Evolutionary conservation across 1,140 invertebrate genomes (phyloP).

Genomic region (Pseudomyrmex pallidus): DNA sequence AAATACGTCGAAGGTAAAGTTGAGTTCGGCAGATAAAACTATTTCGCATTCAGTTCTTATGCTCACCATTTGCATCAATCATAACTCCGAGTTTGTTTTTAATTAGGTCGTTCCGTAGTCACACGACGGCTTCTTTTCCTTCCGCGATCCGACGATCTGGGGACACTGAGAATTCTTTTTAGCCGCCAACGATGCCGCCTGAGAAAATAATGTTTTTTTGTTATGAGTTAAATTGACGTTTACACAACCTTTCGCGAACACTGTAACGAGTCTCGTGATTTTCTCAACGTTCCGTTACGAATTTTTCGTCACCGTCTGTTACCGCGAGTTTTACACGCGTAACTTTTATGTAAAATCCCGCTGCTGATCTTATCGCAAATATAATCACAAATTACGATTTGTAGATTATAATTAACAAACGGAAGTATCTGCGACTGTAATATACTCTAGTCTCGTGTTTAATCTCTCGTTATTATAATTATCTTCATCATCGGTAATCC

Average conservation of each 20-base stretch:
- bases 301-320: not conserved
- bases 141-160: not conserved
- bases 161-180: not conserved
- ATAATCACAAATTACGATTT: too few species aligned
- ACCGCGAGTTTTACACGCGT: too few species aligned
- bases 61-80: constrained; percentile 55
- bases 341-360: too few species aligned
- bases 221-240: not conserved
- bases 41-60: not conserved
- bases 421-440: too few species aligned
- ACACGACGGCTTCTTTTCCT: not conserved
- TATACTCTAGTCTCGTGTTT: too few species aligned
- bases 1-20: too few species aligned
- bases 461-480: too few species aligned
- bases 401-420: too few species aligned
- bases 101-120: constrained; percentile 16
- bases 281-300: not conserved
- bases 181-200: not conserved
- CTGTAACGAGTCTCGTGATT: not conserved
- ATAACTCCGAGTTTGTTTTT: constrained; percentile 39
- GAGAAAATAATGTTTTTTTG: constrained; percentile 3
- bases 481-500: too few species aligned
- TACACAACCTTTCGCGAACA: not conserved
- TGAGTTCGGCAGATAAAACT: not conserved
- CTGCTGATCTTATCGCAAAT: too few species aligned